A percentile compares a stretch with the other conserved stretches of the same genome.
These are phyloP conservation scores for Drosophila albomicans DNA, from an alignment of 1,140 invertebrate genomes.

Conservation along the genomic window DNA sequence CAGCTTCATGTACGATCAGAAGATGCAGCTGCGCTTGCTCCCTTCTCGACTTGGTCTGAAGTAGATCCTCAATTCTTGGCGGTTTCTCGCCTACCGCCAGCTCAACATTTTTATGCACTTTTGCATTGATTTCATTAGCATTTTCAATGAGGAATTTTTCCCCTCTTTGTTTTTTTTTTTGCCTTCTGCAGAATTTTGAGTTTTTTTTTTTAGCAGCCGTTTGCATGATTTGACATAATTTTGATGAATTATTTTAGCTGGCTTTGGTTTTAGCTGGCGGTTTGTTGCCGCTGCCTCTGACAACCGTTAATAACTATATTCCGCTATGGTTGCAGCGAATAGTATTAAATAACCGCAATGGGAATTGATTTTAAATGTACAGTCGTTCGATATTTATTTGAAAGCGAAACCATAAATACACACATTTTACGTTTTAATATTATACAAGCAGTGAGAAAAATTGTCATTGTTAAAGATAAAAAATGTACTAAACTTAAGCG, in stretches of 20 bases:
- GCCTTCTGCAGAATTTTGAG: conserved; percentile 31
- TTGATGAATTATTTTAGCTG: conserved; percentile 70
- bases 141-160: conserved; percentile 49
- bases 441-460: too few relatives aligned
- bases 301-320: conserved; percentile 67
- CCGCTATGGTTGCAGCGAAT: conserved; percentile 41
- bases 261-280: conserved; percentile 22
- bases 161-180: conserved; percentile 51
- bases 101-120: conserved; percentile 39
- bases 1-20: conserved; percentile 69
- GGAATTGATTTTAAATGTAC: not conserved
- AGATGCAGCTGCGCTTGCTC: conserved; percentile 68
- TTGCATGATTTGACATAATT: conserved; percentile 82
- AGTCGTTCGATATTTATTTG: too few relatives aligned
- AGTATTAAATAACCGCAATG: not conserved
- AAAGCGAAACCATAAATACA: too few relatives aligned
- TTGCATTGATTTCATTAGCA: conserved; percentile 80
- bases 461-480: too few relatives aligned
- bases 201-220: conserved; percentile 58
- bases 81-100: conserved; percentile 47
- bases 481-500: too few relatives aligned
- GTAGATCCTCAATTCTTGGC: conserved; percentile 52
- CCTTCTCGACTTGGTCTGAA: conserved; percentile 31
- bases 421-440: too few relatives aligned
- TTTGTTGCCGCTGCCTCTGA: conserved; percentile 57